These are phyloP conservation scores for Argynnis bischoffii DNA, from an alignment of 2,888 invertebrate species.

Conservation along the genomic window DNA sequence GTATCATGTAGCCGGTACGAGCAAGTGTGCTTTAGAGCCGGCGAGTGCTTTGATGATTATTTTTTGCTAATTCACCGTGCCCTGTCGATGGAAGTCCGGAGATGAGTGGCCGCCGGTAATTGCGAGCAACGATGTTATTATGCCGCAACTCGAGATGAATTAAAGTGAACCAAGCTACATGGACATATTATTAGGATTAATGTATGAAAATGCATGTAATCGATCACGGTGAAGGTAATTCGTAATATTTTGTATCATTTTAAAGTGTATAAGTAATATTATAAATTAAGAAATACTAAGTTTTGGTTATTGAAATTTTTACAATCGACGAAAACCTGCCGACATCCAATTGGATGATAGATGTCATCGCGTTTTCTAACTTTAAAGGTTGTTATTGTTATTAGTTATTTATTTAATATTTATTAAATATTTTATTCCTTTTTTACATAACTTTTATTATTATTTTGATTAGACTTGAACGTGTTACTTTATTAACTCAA, in stretches of 20 bases:
- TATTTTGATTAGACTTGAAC: too few species aligned
- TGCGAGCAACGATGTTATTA: conserved; percentile 41
- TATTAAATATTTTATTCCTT: too few species aligned
- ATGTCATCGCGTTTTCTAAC: too few species aligned
- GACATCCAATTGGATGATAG: too few species aligned
- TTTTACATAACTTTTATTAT: too few species aligned
- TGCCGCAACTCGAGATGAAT: conserved; percentile 30
- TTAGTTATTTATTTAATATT: too few species aligned
- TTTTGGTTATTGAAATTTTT: too few species aligned
- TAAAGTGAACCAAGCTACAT: conserved; percentile 21
- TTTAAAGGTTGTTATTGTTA: too few species aligned
- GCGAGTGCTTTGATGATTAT: conserved; percentile 46
- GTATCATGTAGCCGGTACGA: conserved; percentile 18
- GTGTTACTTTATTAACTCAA: too few species aligned
- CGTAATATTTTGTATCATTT: conserved; percentile 16
- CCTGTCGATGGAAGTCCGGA: conserved; percentile 50
- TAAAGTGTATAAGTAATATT: background rate
- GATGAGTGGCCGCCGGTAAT: conserved; percentile 46
- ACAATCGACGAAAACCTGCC: too few species aligned
- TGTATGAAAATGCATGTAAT: conserved; percentile 27
- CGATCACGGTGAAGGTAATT: conserved; percentile 16
- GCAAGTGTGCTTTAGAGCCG: conserved; percentile 31
- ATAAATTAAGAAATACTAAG: too few species aligned
- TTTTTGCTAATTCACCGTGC: conserved; percentile 53
- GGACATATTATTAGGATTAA: conserved; percentile 14